Evolutionary conservation across 2,888 invertebrate species (phyloP).

Genomic region (Junonia oenone): DNA sequence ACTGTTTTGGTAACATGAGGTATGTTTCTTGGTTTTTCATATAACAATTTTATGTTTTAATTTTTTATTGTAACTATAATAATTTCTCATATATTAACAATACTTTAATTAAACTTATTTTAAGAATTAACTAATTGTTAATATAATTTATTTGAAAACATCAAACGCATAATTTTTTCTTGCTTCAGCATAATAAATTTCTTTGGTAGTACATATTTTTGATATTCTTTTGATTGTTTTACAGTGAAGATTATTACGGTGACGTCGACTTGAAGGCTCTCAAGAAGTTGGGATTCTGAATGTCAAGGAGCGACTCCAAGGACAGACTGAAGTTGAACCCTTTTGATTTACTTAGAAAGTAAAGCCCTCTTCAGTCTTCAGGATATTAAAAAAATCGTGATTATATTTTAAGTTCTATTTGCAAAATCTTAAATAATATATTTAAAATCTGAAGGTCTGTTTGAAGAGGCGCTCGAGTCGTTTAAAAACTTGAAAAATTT

Average conservation of each 20-base stretch:
- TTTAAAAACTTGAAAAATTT: not conserved
- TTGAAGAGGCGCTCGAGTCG: conserved; percentile 60
- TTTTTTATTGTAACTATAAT: not conserved
- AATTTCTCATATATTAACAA: not conserved
- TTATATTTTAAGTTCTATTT: conserved; percentile 7
- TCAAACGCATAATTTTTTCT: not conserved
- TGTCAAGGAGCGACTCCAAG: conserved; percentile 72
- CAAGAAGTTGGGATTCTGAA: conserved; percentile 88
- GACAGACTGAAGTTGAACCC: conserved; percentile 70
- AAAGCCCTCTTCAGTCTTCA: conserved; percentile 41
- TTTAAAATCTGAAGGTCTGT: conserved; percentile 38
- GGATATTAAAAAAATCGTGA: conserved; percentile 18
- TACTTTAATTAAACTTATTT: no score
- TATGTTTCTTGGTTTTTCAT: conserved; percentile 12
- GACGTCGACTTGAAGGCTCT: conserved; percentile 93
- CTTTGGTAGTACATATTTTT: not conserved
- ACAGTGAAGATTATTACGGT: conserved; percentile 95
- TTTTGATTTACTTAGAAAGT: conserved; percentile 52
- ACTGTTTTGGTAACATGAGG: conserved; percentile 19
- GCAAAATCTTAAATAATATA: conserved; percentile 16
- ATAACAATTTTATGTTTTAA: not conserved
- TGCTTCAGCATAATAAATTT: not conserved
- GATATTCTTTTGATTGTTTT: conserved; percentile 34
- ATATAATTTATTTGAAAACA: not conserved
- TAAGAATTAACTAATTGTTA: no score